Conservation (phyloP, 2,888 invertebrate species). For the Drosophila neonasuta region DNA sequence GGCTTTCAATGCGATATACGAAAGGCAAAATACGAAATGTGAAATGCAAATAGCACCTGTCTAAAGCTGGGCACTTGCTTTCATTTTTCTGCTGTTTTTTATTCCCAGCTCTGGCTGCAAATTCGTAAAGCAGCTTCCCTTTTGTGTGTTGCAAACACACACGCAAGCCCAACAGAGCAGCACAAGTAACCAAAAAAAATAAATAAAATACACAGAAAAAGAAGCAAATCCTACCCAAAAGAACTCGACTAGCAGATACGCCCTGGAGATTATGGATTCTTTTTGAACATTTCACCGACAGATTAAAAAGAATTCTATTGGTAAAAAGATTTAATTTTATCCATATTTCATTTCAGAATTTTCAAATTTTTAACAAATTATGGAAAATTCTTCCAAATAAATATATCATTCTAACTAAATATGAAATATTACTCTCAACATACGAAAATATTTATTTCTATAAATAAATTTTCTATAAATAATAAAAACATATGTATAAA, state of each 20-base stretch:
- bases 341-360: neutral
- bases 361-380: neutral
- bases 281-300: neutral
- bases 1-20: constrained; percentile 51
- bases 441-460: too few species aligned
- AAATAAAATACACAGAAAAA: constrained; percentile 17
- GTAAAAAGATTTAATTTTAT: neutral
- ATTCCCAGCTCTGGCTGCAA: constrained; percentile 28
- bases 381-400: too few species aligned
- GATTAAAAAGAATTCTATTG: neutral
- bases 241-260: constrained; percentile 4
- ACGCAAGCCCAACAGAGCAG: constrained; percentile 22
- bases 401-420: too few species aligned
- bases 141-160: constrained; percentile 55
- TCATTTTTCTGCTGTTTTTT: constrained; percentile 13
- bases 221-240: neutral
- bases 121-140: constrained; percentile 51
- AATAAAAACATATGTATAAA: too few species aligned
- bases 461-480: too few species aligned
- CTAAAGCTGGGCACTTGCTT: constrained; percentile 72
- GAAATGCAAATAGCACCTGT: constrained; percentile 66
- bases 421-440: too few species aligned
- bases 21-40: constrained; percentile 48
- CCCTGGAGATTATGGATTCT: neutral
- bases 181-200: constrained; percentile 47